A percentile compares a stretch with the other conserved stretches of the same genome.
Evolutionary conservation across 2,888 invertebrate genomes (phyloP).

Genomic region (Schrankia costaestrigalis): DNA sequence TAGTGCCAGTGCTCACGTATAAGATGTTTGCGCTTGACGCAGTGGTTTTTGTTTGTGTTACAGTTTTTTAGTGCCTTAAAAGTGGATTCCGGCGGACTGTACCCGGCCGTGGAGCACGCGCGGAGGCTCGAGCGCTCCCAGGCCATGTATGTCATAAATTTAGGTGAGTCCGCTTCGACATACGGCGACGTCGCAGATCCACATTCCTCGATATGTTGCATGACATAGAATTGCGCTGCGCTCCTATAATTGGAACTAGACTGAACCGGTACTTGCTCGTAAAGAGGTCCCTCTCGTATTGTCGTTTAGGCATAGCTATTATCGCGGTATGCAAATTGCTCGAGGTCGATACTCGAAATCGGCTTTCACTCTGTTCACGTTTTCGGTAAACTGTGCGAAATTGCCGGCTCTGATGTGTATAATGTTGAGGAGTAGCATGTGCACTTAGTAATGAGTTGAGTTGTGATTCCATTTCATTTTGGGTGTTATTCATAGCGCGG

Average conservation of each 20-base stretch:
- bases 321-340: conserved; percentile 42
- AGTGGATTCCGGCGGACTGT: conserved; percentile 78
- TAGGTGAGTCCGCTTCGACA: conserved; percentile 74
- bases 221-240: conserved; percentile 40
- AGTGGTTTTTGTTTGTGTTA: conserved; percentile 69
- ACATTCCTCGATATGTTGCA: conserved; percentile 51
- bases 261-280: conserved; percentile 61
- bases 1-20: conserved; percentile 61
- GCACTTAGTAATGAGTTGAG: conserved; percentile 45
- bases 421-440: conserved; percentile 1
- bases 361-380: conserved; percentile 49
- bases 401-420: conserved; percentile 20
- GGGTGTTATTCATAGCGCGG: conserved; percentile 67
- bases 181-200: conserved; percentile 46
- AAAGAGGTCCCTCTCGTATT: conserved; percentile 36
- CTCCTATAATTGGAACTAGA: conserved; percentile 67
- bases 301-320: conserved; percentile 46
- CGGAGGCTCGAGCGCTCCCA: conserved; percentile 77
- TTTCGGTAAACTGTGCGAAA: conserved; percentile 8
- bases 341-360: conserved; percentile 44
- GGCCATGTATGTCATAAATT: conserved; percentile 81
- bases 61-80: conserved; percentile 64
- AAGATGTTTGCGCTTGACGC: conserved; percentile 70
- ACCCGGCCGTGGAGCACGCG: conserved; percentile 77
- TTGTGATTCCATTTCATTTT: conserved; percentile 69